Conservation (phyloP, 2,888 invertebrate genomes). For the Apotomis betuletana region DNA sequence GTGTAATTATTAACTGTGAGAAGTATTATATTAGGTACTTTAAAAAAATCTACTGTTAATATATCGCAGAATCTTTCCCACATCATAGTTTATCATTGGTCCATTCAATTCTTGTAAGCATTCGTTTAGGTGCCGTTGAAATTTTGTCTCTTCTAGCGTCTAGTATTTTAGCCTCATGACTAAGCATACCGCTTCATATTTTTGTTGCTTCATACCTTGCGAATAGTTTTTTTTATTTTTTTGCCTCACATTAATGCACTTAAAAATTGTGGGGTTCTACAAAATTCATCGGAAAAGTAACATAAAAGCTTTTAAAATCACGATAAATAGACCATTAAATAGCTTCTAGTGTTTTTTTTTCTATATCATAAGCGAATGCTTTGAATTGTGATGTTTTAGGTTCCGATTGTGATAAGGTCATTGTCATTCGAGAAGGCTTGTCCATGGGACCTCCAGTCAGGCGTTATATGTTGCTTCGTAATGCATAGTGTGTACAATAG, state of each 20-base stretch:
- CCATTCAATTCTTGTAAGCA: background rate
- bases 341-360: slow-evolving; percentile 61
- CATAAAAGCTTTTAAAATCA: slow-evolving; percentile 46
- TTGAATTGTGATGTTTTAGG: slow-evolving; percentile 47
- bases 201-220: slow-evolving; percentile 43
- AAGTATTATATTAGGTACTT: background rate
- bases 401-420: slow-evolving; percentile 20
- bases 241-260: slow-evolving; percentile 73
- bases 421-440: slow-evolving; percentile 37
- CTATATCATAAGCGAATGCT: slow-evolving; percentile 53
- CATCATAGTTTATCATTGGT: slow-evolving; percentile 15
- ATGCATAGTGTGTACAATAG: slow-evolving; percentile 60
- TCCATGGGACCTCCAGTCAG: slow-evolving; percentile 43
- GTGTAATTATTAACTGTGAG: background rate
- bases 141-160: slow-evolving; percentile 24
- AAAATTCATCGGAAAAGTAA: slow-evolving; percentile 51
- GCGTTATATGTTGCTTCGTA: slow-evolving; percentile 71
- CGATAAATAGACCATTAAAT: slow-evolving; percentile 47
- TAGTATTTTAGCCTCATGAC: slow-evolving; percentile 4
- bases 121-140: background rate
- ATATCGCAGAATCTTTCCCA: slow-evolving; percentile 13
- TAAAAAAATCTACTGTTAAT: background rate
- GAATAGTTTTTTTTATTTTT: slow-evolving; percentile 43
- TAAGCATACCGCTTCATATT: slow-evolving; percentile 36
- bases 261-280: slow-evolving; percentile 54